Evolutionary conservation across 2,113 vertebrate genomes (phyloP).

Genomic region (Daboia siamensis): DNA sequence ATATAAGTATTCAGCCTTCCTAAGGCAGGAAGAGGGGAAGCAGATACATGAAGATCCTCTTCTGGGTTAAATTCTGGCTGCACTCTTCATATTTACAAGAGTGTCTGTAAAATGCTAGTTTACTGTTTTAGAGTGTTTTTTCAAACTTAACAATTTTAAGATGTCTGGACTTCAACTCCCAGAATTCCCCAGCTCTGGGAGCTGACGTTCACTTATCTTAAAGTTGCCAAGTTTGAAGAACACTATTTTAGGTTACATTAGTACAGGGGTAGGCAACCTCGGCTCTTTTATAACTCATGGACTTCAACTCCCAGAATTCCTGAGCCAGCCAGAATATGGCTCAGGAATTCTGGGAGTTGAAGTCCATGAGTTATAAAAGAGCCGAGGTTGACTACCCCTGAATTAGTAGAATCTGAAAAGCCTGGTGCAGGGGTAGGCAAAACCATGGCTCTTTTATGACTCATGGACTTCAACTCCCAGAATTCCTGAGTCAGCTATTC

Average conservation of each 20-base stretch:
- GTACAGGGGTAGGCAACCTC: not conserved
- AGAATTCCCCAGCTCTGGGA: not conserved
- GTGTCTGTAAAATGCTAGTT: not conserved
- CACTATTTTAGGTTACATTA: not conserved
- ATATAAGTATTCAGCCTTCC: not conserved
- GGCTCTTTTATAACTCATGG: no score
- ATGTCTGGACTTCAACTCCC: not conserved
- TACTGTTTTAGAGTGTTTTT: not conserved
- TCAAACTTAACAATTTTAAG: not conserved
- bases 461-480: no score
- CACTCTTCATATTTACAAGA: not conserved
- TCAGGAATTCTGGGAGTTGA: no score
- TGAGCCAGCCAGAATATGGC: no score
- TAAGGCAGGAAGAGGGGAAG: not conserved
- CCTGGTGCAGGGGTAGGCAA: not conserved
- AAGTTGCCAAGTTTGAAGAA: not conserved
- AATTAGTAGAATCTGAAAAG: not conserved
- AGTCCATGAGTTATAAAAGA: no score
- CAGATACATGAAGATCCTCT: not conserved
- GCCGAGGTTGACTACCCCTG: no score
- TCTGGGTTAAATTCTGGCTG: not conserved
- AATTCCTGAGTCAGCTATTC: no score
- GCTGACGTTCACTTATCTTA: not conserved
- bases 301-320: no score
- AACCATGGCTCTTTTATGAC: no score